phyloP scores from a whole-genome alignment of 2,888 invertebrate species.

The Patella caerulea region DNA sequence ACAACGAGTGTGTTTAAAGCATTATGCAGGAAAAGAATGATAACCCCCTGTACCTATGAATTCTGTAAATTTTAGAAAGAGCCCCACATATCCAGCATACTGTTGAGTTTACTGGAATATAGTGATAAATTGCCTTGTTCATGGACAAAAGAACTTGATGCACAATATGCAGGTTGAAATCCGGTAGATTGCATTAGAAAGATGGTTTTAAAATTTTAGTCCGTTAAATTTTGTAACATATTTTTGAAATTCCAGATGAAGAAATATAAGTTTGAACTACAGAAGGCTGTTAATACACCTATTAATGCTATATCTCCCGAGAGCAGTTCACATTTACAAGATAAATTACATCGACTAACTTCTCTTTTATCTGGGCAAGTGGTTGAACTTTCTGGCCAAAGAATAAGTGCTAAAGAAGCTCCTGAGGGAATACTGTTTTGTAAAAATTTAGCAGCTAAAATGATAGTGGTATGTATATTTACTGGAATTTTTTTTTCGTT shows the following conservation, averaged over 20 bases:
- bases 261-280: conserved; percentile 82
- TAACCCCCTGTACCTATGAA: no score
- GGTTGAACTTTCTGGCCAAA: conserved; percentile 77
- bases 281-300: conserved; percentile 89
- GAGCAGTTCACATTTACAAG: conserved; percentile 80
- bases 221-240: no score
- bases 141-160: no score
- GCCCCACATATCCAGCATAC: no score
- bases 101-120: no score
- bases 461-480: conserved; percentile 77
- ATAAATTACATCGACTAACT: conserved; percentile 84
- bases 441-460: conserved; percentile 80
- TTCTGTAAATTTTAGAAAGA: no score
- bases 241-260: conserved; percentile 73
- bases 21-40: no score
- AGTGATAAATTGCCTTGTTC: no score
- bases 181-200: no score
- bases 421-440: conserved; percentile 82
- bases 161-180: no score
- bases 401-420: conserved; percentile 79
- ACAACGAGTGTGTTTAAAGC: no score
- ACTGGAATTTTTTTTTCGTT: conserved; percentile 11
- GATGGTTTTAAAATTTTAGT: no score
- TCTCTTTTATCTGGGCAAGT: conserved; percentile 81
- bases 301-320: conserved; percentile 88